Evolutionary conservation across 1,140 invertebrate genomes (phyloP).

Genomic region (Calephelis nemesis): DNA sequence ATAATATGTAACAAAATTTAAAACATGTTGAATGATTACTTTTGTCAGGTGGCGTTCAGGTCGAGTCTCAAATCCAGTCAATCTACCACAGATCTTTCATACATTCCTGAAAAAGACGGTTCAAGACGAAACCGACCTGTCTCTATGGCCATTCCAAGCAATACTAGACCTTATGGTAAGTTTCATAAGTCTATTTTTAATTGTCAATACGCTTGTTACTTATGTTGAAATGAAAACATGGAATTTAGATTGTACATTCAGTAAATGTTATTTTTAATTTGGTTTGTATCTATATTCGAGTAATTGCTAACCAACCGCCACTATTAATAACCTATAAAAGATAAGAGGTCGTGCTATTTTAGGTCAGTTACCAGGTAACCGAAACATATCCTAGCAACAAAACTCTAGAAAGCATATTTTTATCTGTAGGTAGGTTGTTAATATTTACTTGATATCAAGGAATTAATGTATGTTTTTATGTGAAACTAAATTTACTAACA

Average conservation of each 20-base stretch:
- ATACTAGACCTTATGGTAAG: constrained; percentile 63
- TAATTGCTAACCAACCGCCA: no score
- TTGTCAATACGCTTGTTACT: constrained; percentile 19
- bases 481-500: no score
- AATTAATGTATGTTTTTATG: no score
- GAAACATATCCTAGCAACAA: no score
- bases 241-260: background rate
- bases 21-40: constrained; percentile 22
- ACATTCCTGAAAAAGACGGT: constrained; percentile 68
- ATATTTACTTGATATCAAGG: no score
- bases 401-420: no score
- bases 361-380: no score
- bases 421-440: no score
- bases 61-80: constrained; percentile 88
- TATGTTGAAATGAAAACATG: constrained; percentile 12
- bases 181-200: constrained; percentile 4
- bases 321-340: no score
- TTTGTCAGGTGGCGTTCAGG: constrained; percentile 58
- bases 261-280: background rate
- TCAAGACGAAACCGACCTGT: constrained; percentile 51
- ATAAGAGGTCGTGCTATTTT: no score
- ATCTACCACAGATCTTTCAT: constrained; percentile 75
- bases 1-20: background rate
- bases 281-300: no score
- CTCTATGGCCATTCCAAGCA: constrained; percentile 67